Base-by-base conservation (phyloP, 2,113 vertebrate genomes). In the Amazona guildingii region DNA sequence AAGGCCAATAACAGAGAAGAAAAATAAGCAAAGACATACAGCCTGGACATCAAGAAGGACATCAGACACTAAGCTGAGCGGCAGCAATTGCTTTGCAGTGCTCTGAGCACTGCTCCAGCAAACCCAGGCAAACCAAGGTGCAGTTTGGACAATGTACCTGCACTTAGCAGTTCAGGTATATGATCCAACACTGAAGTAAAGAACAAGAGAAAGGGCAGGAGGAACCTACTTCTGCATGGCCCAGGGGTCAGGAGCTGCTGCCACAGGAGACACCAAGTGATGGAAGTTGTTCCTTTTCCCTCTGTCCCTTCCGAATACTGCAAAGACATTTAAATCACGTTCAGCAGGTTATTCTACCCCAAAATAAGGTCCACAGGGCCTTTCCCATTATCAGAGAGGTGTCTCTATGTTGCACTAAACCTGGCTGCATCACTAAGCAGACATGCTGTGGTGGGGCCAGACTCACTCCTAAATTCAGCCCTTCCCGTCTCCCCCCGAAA, bases 131-230 rank as follows among this genome's bases (percentile, higher is more conserved):
- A 18, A 35, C 33, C 74, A 12, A n/a, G 81, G 70, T 8, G 13
- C 54, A 28, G 3, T 4, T 9, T 31, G 82, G 78, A 2, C 7
- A 8, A 7, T 0, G 11, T 20, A 28, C 46, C 84, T 20, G 52
- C 8, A 13, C 3, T 6, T 43, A 37, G 86, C 23, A 4, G 7
- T 25, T n/a, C 23, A 27, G 63, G 55, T 7, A 13, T 20, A 37
- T 37, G 49, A 21, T 12, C 33, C 1, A 2, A 64, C 44, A n/a
- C 28, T 0, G 6, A 20, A 17, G 25, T 1, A 52, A 17, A 75
- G n/a, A 20, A n/a, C 33, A 59, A 59, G 33, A 16, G 57, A 59
- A 59, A 59, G 33, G 57, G 33, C 33, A 59, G 57, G 14, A 59
- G 57, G 33, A 59, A 35, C 33, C 33, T 35, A 24, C 33, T 35